These are phyloP conservation scores for Scylla paramamosain DNA, from an alignment of 1,140 invertebrate species.

Conservation along the genomic window DNA sequence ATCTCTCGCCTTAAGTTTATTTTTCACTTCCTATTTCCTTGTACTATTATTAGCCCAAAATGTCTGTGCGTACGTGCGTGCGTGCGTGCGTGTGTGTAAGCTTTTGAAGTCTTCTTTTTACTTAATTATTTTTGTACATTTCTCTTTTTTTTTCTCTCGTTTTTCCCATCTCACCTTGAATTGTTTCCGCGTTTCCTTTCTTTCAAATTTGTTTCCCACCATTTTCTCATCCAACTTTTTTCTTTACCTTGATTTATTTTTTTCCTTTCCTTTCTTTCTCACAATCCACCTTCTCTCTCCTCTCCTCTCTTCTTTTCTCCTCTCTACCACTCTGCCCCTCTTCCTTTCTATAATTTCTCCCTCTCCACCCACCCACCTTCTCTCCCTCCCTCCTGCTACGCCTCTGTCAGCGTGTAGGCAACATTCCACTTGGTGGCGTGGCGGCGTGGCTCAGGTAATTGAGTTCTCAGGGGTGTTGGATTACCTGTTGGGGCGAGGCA, in stretches of 20 bases:
- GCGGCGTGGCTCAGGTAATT: background rate
- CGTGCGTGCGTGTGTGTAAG: no score
- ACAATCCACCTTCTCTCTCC: background rate
- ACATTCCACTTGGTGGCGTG: background rate
- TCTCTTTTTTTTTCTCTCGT: background rate
- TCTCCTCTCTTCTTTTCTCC: background rate
- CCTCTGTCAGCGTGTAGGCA: background rate
- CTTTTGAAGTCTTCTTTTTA: background rate
- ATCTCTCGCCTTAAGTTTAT: background rate
- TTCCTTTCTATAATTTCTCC: background rate
- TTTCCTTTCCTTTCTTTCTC: no score
- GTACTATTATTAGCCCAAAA: background rate
- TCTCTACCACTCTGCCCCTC: background rate
- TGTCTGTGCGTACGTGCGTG: no score
- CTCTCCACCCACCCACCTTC: background rate
- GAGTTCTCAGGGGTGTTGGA: conserved; percentile 9
- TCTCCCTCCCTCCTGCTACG: background rate
- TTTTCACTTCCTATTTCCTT: background rate
- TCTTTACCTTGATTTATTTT: no score
- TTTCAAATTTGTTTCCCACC: no score
- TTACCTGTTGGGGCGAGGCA: background rate
- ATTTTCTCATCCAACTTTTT: no score
- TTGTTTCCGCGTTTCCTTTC: no score
- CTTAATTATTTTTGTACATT: background rate
- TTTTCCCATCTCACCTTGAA: background rate